These are phyloP conservation scores for Palythoa grandis DNA, from an alignment of 92 coral and sea anemone species.

Conservation along the genomic window DNA sequence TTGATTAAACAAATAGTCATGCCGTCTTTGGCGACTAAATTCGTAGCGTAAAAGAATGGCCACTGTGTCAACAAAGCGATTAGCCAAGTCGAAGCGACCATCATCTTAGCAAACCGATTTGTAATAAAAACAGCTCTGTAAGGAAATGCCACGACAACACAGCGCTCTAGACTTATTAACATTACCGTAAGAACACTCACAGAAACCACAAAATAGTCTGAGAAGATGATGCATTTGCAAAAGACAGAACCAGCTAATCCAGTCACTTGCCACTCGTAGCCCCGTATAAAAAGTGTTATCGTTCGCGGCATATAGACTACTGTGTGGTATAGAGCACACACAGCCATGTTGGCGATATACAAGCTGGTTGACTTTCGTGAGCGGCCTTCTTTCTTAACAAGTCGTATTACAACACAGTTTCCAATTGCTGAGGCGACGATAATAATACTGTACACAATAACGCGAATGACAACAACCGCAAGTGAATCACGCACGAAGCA, in stretches of 20 bases:
- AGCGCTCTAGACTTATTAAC: constrained; percentile 67
- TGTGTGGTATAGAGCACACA: constrained; percentile 59
- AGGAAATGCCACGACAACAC: constrained; percentile 66
- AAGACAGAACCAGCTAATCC: constrained; percentile 42
- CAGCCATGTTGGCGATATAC: constrained; percentile 65
- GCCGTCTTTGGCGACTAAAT: constrained; percentile 1
- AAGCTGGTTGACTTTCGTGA: constrained; percentile 59
- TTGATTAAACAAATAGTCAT: constrained; percentile 40
- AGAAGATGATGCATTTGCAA: constrained; percentile 58
- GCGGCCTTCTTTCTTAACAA: constrained; percentile 42
- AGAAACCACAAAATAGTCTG: constrained; percentile 49
- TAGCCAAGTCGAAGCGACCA: constrained; percentile 52
- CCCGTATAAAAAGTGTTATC: constrained; percentile 47
- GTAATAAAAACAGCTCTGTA: constrained; percentile 39
- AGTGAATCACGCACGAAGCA: not conserved
- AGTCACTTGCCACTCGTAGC: constrained; percentile 60
- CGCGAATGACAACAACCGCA: constrained; percentile 41
- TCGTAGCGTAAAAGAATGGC: constrained; percentile 56
- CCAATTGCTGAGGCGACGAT: constrained; percentile 62
- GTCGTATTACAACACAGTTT: constrained; percentile 53
- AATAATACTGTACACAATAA: constrained; percentile 46
- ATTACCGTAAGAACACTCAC: constrained; percentile 68
- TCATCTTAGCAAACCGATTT: constrained; percentile 29
- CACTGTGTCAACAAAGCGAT: constrained; percentile 47
- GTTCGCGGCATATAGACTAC: constrained; percentile 71